phyloP scores from a whole-genome alignment of 1,140 invertebrate genomes.

The Galendromus occidentalis region DNA sequence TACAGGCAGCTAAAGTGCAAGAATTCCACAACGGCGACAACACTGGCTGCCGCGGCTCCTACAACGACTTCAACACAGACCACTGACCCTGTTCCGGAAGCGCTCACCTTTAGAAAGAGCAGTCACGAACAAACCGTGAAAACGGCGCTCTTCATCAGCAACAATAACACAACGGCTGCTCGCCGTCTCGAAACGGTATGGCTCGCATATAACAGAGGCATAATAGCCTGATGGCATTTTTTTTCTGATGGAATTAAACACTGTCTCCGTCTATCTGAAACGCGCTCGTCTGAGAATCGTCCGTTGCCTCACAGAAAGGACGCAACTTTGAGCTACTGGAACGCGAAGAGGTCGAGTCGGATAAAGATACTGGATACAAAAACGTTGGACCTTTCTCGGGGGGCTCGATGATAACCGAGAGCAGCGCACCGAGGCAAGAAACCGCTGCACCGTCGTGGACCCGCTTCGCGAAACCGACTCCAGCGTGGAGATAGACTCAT shows the following conservation, averaged over 20 bases:
- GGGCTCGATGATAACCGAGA: not conserved
- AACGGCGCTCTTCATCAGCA: not conserved
- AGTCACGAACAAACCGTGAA: not conserved
- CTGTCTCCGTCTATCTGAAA: not conserved
- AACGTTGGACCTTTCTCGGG: not conserved
- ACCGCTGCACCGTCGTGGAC: not conserved
- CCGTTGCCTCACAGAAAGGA: not conserved
- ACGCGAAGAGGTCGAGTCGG: not conserved
- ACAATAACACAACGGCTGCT: not conserved
- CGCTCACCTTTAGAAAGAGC: not conserved
- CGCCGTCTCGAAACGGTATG: not conserved
- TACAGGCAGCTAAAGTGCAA: not conserved
- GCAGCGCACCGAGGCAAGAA: not conserved
- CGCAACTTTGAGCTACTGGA: not conserved
- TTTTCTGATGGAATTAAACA: not conserved
- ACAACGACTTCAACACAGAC: too few species aligned
- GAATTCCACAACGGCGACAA: not conserved
- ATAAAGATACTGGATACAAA: not conserved
- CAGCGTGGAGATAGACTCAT: not conserved
- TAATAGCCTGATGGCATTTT: not conserved
- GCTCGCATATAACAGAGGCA: not conserved
- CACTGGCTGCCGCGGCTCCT: too few species aligned
- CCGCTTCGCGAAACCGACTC: not conserved
- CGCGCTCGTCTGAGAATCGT: not conserved
- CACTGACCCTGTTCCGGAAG: not conserved